Evolutionary conservation across 2,113 vertebrate genomes (phyloP).

Genomic region (Neodontobutis hainanensis): DNA sequence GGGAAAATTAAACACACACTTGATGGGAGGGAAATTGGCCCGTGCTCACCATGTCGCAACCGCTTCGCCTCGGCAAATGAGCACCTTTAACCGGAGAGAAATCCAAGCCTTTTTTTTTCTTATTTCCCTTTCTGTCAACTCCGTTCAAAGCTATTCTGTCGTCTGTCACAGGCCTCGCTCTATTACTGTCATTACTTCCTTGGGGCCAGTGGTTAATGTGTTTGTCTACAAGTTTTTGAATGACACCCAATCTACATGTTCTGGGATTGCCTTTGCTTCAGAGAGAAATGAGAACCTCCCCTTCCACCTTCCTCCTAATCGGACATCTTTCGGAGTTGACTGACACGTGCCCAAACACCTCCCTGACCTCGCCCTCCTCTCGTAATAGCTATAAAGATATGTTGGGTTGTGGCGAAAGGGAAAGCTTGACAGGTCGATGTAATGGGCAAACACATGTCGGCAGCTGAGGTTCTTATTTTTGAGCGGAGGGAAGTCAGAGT

Average conservation of each 20-base stretch:
- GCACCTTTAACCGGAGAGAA: conserved; percentile 62
- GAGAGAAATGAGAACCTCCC: conserved; percentile 53
- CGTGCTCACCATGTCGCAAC: conserved; percentile 49
- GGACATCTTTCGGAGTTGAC: conserved; percentile 60
- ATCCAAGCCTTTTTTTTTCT: conserved; percentile 58
- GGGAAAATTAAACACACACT: conserved; percentile 73
- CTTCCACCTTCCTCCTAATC: conserved; percentile 62
- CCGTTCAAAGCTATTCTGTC: conserved; percentile 64
- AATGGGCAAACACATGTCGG: conserved; percentile 37
- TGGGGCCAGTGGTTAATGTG: conserved; percentile 70
- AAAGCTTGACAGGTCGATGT: conserved; percentile 43
- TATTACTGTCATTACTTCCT: conserved; percentile 77
- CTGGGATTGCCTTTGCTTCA: conserved; percentile 55
- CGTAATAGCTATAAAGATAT: conserved; percentile 50
- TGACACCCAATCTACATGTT: conserved; percentile 81
- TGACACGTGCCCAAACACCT: conserved; percentile 47
- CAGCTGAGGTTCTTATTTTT: conserved; percentile 18
- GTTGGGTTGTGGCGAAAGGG: conserved; percentile 36
- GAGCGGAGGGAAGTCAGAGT: conserved; percentile 12
- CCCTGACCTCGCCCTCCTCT: conserved; percentile 34
- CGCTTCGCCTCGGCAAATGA: conserved; percentile 77
- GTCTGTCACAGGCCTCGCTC: conserved; percentile 62
- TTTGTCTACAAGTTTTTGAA: conserved; percentile 76
- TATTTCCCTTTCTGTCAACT: conserved; percentile 76
- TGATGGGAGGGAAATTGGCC: conserved; percentile 77